Evolutionary conservation across 2,797 vertebrate genomes (phyloP), one percentile per base, ranked within the genome.

Genomic region (Megalops cyprinoides): DNA sequence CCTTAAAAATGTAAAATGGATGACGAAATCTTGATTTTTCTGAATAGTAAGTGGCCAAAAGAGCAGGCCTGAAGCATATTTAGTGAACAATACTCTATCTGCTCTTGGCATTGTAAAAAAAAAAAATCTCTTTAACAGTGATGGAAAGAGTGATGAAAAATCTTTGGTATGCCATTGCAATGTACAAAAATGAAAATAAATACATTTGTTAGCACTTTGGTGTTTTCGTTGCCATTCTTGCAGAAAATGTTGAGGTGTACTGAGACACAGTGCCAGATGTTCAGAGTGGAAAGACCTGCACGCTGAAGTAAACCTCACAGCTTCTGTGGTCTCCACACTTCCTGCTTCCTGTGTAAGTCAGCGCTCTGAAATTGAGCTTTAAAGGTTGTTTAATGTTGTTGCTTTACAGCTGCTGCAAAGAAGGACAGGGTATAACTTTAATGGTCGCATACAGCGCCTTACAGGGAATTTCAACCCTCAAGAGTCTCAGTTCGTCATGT

Each of bases 311-410:
- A 79, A 76, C 58, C 48, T 87, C 76, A 85, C 44, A 82, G 78
- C 55, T 28, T 65, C 82, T 90, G 88, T 83, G 89, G 87, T 60
- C 81, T 46, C 77, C 76, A 20, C 74, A 85, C 89, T 93, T 93
- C 91, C 91, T 93, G 91, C 88, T 93, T 88, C 84, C 83, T 55
- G 82, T 86, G 83, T 82, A 86, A 86, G 76, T 86, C 88, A 89
- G 88, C 87, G 15, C 67, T 44, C 44, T 42, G 67, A 8, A 79
- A 82, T 46, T 49, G 73, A 18, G 49, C 49, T 46, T 49, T 48
- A 31, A 25, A 48, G 31, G 37, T 4, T 48, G 42, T 51, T 67
- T 51, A 76, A 67, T 46, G 44, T 71, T 44, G 67, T 39, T 44
- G 23, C 12, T 5, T 44, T 71, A 71, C 67, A 42, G 44, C 23